Conservation (phyloP, 2,113 vertebrate species). For the Perca flavescens region DNA sequence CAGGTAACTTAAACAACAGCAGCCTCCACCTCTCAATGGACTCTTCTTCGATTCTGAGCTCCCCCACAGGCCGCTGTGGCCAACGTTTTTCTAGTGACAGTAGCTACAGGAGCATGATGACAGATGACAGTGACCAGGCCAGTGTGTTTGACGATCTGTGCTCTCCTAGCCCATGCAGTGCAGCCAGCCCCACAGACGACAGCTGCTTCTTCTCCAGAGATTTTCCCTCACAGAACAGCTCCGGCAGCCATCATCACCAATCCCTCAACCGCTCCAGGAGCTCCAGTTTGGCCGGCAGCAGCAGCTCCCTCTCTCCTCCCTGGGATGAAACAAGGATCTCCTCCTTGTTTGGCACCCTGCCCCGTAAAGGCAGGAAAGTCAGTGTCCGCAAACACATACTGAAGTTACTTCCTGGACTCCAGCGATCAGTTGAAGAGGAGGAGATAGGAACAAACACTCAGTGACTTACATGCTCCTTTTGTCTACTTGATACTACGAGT, state of each 20-base stretch:
- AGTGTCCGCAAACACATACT: conserved; percentile 90
- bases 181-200: conserved; percentile 83
- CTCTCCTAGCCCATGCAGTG: conserved; percentile 80
- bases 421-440: conserved; percentile 92
- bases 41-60: conserved; percentile 63
- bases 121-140: conserved; percentile 87
- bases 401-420: conserved; percentile 93
- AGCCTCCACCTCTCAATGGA: conserved; percentile 68
- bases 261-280: conserved; percentile 82
- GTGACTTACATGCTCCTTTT: conserved; percentile 31
- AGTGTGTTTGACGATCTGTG: conserved; percentile 86
- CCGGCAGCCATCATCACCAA: conserved; percentile 65
- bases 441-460: conserved; percentile 69
- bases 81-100: conserved; percentile 90
- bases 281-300: conserved; percentile 87
- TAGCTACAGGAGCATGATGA: conserved; percentile 90
- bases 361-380: conserved; percentile 85
- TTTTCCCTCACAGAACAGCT: conserved; percentile 27
- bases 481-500: not conserved
- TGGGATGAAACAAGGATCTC: conserved; percentile 82
- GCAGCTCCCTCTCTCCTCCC: conserved; percentile 86
- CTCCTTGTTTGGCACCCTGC: conserved; percentile 91
- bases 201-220: conserved; percentile 85
- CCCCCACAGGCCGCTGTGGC: conserved; percentile 23
- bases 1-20: conserved; percentile 83